Base-by-base conservation (phyloP, 2,888 invertebrate species). In the Andrena bicolor region DNA sequence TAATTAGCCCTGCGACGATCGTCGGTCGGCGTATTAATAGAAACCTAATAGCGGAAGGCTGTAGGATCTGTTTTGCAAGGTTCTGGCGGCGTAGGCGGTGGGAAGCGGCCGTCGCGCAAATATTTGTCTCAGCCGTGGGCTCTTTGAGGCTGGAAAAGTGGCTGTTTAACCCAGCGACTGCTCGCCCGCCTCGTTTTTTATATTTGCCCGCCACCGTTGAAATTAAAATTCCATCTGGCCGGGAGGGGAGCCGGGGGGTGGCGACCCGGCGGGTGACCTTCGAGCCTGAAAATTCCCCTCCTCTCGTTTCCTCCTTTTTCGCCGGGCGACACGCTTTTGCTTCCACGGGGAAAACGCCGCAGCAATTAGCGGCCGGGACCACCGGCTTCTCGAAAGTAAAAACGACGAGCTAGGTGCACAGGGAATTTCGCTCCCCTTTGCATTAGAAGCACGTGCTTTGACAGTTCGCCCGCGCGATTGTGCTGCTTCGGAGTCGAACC, bases 111-210 rank as follows among this genome's bases (percentile, higher is more conserved):
- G 84, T 61, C 76, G 56, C n/a, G 75, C 77, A 86, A 86, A 86
- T 86, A 86, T 86, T 86, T 86, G 71, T 76, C 80, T 49, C 60
- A 41, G 49, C 1, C 49, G 26, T 32, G 28, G 75, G 13, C 60
- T 60, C 70, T 82, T 80, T 75, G 75, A 75, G 32, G 69, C 71
- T 23, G 70, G 41, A 60, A 79, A 79, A 65, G 80, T 64, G 76
- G 48, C 48, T 71, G 82, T 80, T 80, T 80, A 80, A 82, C 48
- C 64, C 63, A 70, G 48, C 49, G 48, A 41, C 65, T 32, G 26
- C 48, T 30, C 35, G 56, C 48, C 30, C 69, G 28, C 41, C 68
- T 48, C 32, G 35, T 63, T 71, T 73, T 74, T 71, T 76, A 76
- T 79, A 76, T 76, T 79, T 80, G 53, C 49, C 10, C 66, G 51